Base-by-base conservation (phyloP, 2,888 invertebrate genomes). In the Ennomos erosarius region DNA sequence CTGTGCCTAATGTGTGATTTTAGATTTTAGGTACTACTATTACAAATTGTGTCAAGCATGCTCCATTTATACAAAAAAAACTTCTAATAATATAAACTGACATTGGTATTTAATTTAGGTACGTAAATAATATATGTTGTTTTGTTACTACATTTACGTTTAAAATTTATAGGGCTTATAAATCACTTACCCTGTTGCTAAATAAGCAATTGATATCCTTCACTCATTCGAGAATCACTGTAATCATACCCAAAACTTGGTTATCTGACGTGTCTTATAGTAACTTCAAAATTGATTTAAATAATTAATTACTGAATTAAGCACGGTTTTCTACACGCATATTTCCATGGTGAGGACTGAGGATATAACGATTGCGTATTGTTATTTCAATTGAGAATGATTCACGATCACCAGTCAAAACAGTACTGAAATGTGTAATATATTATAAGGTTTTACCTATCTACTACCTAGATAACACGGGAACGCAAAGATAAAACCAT, bases 381-480 rank as follows among this genome's bases (percentile, higher is more conserved):
- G 10, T 51, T 47, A 62, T 55, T 51, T 16, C 12, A 49, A 52
- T 42, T 49, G 44, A 56, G 35, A 59, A 60, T 70, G 67, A 67
- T 59, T 55, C 67, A 69, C 67, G 53, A 65, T 62, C 71, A 69
- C 63, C 55, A 59, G 67, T 65, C 64, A 65, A 58, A 66, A 59
- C 58, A 44, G 52, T 48, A 76, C 75, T 74, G 68, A 62, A 55
- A 55, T 47, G 48, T 33, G 40, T 43, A 37, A 52, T 35, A 26
- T 55, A 37, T 53, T 35, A 16, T 55, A 52, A 53, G 42, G 61
- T 52, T 63, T 51, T 50, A 55, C 54, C 45, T 62, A 61, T 64
- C 65, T 62, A 55, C 56, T n/a, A 54, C 42, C 50, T 55, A 51
- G 67, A 67, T 67, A 67, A 67, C 60, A 42, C n/a, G 39, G 49